These are phyloP conservation scores for Colostygia pectinataria DNA, from an alignment of 2,888 invertebrate genomes.

Conservation along the genomic window DNA sequence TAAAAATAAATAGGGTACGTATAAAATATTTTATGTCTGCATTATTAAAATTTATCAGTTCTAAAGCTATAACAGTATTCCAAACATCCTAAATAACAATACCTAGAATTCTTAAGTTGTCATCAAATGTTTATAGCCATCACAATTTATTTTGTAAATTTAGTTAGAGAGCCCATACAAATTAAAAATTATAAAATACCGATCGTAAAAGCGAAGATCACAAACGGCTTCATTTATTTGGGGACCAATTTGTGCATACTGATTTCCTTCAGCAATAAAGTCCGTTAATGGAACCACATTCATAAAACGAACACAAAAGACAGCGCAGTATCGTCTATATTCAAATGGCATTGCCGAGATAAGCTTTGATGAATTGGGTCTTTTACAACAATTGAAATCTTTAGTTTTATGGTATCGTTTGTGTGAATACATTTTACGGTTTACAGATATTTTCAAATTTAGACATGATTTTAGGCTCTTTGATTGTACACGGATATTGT, in stretches of 20 bases:
- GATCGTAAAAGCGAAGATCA: conserved; percentile 54
- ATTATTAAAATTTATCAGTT: no score
- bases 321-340: conserved; percentile 44
- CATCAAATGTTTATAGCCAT: background rate
- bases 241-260: conserved; percentile 67
- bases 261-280: conserved; percentile 63
- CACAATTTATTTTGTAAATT: background rate
- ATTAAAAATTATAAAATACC: conserved; percentile 9
- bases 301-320: conserved; percentile 66
- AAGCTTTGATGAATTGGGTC: conserved; percentile 50
- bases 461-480: background rate
- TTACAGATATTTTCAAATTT: conserved; percentile 21
- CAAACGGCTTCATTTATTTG: conserved; percentile 62
- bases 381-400: conserved; percentile 53
- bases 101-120: background rate
- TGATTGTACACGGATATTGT: background rate
- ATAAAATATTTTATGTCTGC: background rate
- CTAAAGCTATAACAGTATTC: no score
- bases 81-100: background rate
- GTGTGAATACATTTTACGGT: conserved; percentile 34
- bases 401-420: conserved; percentile 45
- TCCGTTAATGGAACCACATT: conserved; percentile 71
- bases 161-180: conserved; percentile 1
- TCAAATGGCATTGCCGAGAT: conserved; percentile 59
- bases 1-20: background rate